phyloP scores from a whole-genome alignment of 2,797 vertebrate species.

The Glyptemys insculpta region DNA sequence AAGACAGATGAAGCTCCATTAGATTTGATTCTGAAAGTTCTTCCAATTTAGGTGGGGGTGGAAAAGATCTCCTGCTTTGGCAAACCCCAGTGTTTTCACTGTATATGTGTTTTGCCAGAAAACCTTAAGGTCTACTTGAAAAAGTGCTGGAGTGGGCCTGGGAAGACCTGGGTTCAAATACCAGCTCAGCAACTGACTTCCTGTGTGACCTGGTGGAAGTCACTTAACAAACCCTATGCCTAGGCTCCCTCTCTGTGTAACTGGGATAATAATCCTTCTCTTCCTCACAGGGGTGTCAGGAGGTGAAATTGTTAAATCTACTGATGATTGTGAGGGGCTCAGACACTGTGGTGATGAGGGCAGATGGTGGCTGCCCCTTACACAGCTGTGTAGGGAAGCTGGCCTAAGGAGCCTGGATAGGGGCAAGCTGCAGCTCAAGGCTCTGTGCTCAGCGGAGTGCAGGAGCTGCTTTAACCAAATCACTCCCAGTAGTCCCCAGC shows the following conservation, averaged over 20 bases:
- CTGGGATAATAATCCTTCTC: not conserved
- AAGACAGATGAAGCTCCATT: accelerated
- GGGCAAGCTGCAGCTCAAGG: not conserved
- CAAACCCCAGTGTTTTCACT: not conserved
- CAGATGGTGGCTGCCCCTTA: not conserved
- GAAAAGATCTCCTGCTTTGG: not conserved
- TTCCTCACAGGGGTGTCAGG: not conserved
- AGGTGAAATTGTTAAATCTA: not conserved
- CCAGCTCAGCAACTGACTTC: not conserved
- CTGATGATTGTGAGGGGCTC: not conserved
- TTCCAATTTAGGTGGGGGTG: not conserved
- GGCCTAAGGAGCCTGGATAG: not conserved
- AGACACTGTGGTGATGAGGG: not conserved
- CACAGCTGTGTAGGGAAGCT: not conserved
- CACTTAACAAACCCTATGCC: not conserved
- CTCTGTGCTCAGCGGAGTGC: not conserved
- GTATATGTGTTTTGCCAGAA: not conserved
- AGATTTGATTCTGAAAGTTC: not conserved
- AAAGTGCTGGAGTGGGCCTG: not conserved
- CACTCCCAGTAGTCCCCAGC: not conserved
- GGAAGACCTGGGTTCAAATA: not conserved
- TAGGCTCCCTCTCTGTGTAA: not conserved
- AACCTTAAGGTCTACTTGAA: not conserved
- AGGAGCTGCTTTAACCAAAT: not conserved
- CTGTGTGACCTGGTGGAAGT: not conserved